Base-by-base conservation (phyloP, 2,888 invertebrate genomes). In the Tenthredo distinguenda region DNA sequence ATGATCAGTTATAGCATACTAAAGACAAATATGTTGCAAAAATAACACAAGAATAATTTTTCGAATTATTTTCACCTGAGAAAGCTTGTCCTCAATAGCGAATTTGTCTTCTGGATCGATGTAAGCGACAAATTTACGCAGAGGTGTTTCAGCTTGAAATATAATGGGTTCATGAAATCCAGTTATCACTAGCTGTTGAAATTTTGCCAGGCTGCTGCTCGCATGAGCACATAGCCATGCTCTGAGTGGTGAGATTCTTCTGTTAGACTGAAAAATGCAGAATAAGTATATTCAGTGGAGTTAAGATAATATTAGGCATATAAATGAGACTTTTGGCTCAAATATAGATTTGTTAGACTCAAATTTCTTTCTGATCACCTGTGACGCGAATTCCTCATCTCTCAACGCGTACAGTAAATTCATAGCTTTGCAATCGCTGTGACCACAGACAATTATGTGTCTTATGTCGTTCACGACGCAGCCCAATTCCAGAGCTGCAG, bases 351-450 rank as follows among this genome's bases (percentile, higher is more conserved):
- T 37, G 2, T n/a, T 40, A 37, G n/a, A 40, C 18, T 37, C 3
- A 7, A n/a, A 37, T 72, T 7, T n/a, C 34, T 21, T 26, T 0
- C n/a, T 26, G 18, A 34, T 94, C 91, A 96, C 96, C 93, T 95
- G 94, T 0, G 96, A 96, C 2, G 97, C 95, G 93, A 97, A 96
- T 91, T 97, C 96, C 88, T 96, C 96, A 94, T 97, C 97, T 90
- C 96, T 96, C 85, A 99, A 94, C 90, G 96, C 96, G 92, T 98
- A 97, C 2, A 99, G 94, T 85, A 98, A 95, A 95, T 99, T 98
- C 97, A 99, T 99, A 3, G 99, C 99, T 95, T 99, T 99, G 93
- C 99, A 99, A 93, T 99, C 99, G 87, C 99, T 99, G 93, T 99
- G 99, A 0, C 99, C 99, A 92, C 99, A 99, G 3, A 99, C 98